A percentile compares a stretch with the other conserved stretches of the same genome.
phyloP scores from a whole-genome alignment of 2,888 invertebrate genomes.

The Brachypterus glaber region DNA sequence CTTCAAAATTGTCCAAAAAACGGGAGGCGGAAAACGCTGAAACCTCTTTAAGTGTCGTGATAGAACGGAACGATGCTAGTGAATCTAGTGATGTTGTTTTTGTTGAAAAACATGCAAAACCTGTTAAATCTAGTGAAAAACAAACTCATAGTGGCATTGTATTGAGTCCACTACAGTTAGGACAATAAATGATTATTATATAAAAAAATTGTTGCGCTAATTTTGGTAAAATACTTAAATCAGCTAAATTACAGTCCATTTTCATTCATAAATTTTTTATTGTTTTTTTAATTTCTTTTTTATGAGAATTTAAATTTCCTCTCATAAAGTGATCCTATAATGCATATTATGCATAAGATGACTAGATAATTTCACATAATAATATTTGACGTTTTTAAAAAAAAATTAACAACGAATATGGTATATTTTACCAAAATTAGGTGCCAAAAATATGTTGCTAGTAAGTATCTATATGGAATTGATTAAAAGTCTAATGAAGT shows the following conservation, averaged over 20 bases:
- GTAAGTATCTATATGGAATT: too few species aligned
- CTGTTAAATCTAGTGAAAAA: constrained; percentile 22
- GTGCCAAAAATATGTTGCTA: too few species aligned
- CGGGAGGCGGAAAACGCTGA: constrained; percentile 36
- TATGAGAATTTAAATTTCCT: too few species aligned
- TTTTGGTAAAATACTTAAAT: constrained; percentile 9
- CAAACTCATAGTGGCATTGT: constrained; percentile 49
- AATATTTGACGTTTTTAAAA: too few species aligned
- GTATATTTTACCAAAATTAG: too few species aligned
- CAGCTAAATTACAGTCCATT: background rate
- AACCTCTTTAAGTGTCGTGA: constrained; percentile 43
- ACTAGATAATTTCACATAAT: too few species aligned
- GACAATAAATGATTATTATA: constrained; percentile 35
- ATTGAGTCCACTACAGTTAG: constrained; percentile 54
- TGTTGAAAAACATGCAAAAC: constrained; percentile 20
- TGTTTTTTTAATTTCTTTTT: too few species aligned
- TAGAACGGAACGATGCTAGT: constrained; percentile 33
- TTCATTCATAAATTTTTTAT: too few species aligned
- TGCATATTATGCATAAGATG: too few species aligned
- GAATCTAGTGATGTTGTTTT: constrained; percentile 21
- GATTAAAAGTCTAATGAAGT: too few species aligned
- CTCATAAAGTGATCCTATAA: too few species aligned
- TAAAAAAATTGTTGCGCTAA: constrained; percentile 6
- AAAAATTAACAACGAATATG: too few species aligned
- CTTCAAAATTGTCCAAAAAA: constrained; percentile 32